Base-by-base conservation (phyloP, 2,888 invertebrate genomes). In the Buathra laborator region DNA sequence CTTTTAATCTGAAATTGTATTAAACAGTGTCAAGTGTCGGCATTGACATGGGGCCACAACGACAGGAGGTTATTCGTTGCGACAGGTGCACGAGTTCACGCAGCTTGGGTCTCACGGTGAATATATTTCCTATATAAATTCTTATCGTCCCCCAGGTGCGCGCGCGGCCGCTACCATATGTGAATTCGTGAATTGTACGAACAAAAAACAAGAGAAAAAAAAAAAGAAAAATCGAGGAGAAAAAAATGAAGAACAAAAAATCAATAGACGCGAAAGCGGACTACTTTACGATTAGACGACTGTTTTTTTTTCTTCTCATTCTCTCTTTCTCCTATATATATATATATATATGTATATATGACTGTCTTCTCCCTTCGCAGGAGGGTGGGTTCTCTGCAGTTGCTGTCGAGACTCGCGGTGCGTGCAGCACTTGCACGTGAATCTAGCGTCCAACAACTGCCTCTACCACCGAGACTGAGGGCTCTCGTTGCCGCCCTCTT, bases 21-120 rank as follows among this genome's bases (percentile, higher is more conserved):
- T 29, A 53, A 72, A 48, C 92, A 97, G 97, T 96, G 97, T 87
- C 96, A 97, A 5, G 97, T 99, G 76, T 97, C 98, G 71, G 98
- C 99, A 1, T 95, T 99, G 91, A 99, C 99, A 9, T 99, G 99
- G 99, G 99, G 99, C 43, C 99, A 99, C 95, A 99, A 99, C 93
- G 99, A 99, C 93, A 97, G 98, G 89, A 95, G 99, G 43, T 95
- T 99, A 88, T 99, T 99, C 94, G 96, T 99, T 85, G 98, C 98
- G 4, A 98, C 98, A 3, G 99, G 99, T 14, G 97, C 97, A 67
- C 97, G 97, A 91, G 96, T 98, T 90, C 98, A 98, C 94, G 98
- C 98, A 86, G 99, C 99, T 62, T 98, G 99, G 96, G 97, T 99
- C 76, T 98, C 98, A 90, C 95, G 93, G 93, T 94, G 90, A 78